phyloP scores from a whole-genome alignment of 2,888 invertebrate genomes.

The Flexamia atlantica region DNA sequence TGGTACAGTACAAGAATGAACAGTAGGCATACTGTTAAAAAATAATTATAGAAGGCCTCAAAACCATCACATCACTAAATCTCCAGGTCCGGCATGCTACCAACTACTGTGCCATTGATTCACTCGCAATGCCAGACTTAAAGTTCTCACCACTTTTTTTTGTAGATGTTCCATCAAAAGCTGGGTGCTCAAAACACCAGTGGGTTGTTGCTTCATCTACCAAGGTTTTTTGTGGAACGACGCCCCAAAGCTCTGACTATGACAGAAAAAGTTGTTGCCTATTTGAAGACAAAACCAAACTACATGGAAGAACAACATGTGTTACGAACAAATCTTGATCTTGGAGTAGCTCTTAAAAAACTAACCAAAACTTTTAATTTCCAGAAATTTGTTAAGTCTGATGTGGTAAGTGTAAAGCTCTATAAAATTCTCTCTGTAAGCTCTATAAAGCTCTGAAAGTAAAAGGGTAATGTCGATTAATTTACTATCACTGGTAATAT shows the following conservation, averaged over 20 bases:
- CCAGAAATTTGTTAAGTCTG: constrained; percentile 58
- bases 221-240: constrained; percentile 80
- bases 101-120: too few relatives aligned
- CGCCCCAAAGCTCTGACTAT: constrained; percentile 77
- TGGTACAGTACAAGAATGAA: too few relatives aligned
- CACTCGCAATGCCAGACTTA: too few relatives aligned
- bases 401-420: constrained; percentile 54
- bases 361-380: constrained; percentile 74
- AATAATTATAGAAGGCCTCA: too few relatives aligned
- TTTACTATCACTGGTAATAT: too few relatives aligned
- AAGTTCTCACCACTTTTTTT: not conserved
- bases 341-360: constrained; percentile 75
- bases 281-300: constrained; percentile 78
- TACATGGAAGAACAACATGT: constrained; percentile 77
- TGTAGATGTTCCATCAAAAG: constrained; percentile 76
- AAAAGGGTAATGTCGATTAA: too few relatives aligned
- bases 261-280: constrained; percentile 77
- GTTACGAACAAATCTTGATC: constrained; percentile 75
- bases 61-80: too few relatives aligned
- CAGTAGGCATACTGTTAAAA: too few relatives aligned
- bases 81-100: too few relatives aligned
- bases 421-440: too few relatives aligned
- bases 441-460: too few relatives aligned
- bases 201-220: constrained; percentile 79
- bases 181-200: constrained; percentile 74